Evolutionary conservation across 1,140 invertebrate genomes (phyloP), one percentile per base, ranked within the genome.

Genomic region (Apis cerana): DNA sequence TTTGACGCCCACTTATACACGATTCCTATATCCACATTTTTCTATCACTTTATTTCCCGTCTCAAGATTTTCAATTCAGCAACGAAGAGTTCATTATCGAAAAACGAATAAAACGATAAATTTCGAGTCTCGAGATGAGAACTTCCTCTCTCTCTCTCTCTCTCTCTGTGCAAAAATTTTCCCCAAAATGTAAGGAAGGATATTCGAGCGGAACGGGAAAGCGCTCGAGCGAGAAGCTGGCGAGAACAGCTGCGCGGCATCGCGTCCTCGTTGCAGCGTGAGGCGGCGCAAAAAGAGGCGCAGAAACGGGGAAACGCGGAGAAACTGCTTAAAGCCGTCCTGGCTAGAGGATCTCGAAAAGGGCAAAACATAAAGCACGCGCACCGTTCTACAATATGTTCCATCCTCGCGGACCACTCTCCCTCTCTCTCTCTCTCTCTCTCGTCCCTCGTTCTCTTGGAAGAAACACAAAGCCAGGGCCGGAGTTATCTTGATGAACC

Each of bases 401-500:
- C 50, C 52, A 67, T 72, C 58, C 82, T 43, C 52, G 70, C 67
- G 82, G 56, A 71, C 19, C 43, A 27, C 59, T 33, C 33, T 43
- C 33, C 7, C 33, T 7, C 5, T 43, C 33, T 7, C 33, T 43
- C 33, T 43, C 33, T 33, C 21, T 27, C 84, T 62, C 65, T 69
- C 64, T 21, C 65, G 65, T 23, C 72, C 52, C 56, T 64, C 69
- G 33, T 85, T 82, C 86, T 85, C 83, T 84, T 81, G 82, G 84
- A 86, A 84, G 85, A 82, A 88, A 88, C 89, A 91, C 91, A 92
- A 91, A 90, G 89, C 88, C 87, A 87, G 85, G 85, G 62, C 69
- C 48, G 76, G 82, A 88, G 91, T 90, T 93, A 93, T 93, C 92
- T 93, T 92, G 92, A 93, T 93, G 92, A 92, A 93, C 91, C 91